Base-by-base conservation (phyloP, 2,888 invertebrate species). In the Ennomos erosarius region DNA sequence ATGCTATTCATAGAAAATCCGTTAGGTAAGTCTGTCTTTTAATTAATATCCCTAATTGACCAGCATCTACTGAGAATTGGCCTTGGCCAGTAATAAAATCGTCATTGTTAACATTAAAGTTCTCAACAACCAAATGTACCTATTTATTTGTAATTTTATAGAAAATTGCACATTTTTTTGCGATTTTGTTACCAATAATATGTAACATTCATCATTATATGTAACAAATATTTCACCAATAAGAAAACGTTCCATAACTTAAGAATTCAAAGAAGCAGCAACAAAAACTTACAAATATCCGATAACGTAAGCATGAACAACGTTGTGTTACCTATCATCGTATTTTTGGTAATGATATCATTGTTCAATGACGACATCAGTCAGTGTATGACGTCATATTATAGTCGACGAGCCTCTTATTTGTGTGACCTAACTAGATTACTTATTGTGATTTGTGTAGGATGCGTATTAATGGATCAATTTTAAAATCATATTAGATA, bases 61-160 rank as follows among this genome's bases (percentile, higher is more conserved):
- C 10, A 6, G 4, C 33, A 37, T 11, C 46, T 9, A 10, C 37
- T 50, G 45, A 12, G 45, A 46, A 50, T 55, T 48, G 58, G 34
- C 75, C 75, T 72, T 75, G 75, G 69, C 73, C 63, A 60, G 57
- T 43, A 52, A 59, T 49, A 57, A 50, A 62, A 70, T 57, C 38
- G 52, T 33, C 46, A 61, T 50, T 43, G 43, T 52, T 50, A 47
- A 39, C 38, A 34, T 57, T 40, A 47, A 54, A 48, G 38, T 10
- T 36, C 26, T 50, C 43, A 40, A 13, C 8, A 57, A 51, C 37
- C 13, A 36, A n/a, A 26, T 6, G 26, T 26, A 26, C 26, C 6
- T 6, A 6, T 26, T 4, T 4, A 3, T n/a, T 16, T 3, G 16
- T 16, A 16, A 26, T 26, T 6, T 26, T 26, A 4, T 6, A 26